Percentiles rank a stretch among this genome's conserved stretches.
phyloP scores from a whole-genome alignment of 2,888 invertebrate species.

The Vandiemenella viatica region DNA sequence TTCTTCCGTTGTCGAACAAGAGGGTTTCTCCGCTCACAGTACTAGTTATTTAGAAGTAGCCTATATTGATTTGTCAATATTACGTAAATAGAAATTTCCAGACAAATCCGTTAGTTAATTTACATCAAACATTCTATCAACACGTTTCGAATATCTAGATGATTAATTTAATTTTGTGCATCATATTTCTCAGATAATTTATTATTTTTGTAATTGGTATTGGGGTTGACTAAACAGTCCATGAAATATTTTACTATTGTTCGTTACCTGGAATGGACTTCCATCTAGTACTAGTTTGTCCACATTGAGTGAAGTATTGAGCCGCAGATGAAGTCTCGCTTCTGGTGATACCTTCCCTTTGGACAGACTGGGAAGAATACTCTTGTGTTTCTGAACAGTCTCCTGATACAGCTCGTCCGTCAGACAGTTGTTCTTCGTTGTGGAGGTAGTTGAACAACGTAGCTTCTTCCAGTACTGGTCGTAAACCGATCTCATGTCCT shows the following conservation, averaged over 20 bases:
- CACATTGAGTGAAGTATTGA: conserved; percentile 3
- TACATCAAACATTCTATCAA: too few relatives aligned
- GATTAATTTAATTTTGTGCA: too few relatives aligned
- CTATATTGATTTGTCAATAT: too few relatives aligned
- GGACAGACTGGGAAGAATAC: conserved; percentile 5
- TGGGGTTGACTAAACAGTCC: too few relatives aligned
- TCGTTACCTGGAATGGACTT: conserved; percentile 12
- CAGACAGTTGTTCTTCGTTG: neutral
- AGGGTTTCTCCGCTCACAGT: too few relatives aligned
- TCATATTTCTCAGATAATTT: too few relatives aligned
- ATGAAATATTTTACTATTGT: neutral
- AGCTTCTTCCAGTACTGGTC: neutral
- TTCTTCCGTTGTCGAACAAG: too few relatives aligned
- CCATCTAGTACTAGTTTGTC: conserved; percentile 8
- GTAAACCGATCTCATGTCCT: neutral
- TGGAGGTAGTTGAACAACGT: neutral
- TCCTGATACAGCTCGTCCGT: conserved; percentile 4
- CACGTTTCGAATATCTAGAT: too few relatives aligned
- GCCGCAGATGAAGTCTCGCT: conserved; percentile 5
- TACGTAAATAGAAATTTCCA: too few relatives aligned
- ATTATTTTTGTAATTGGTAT: too few relatives aligned
- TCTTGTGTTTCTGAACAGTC: conserved; percentile 5
- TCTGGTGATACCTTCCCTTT: neutral
- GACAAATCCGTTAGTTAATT: too few relatives aligned
- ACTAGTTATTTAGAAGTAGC: too few relatives aligned